These are phyloP conservation scores for Zaprionus kolodkinae DNA, from an alignment of 1,140 invertebrate species.

Conservation along the genomic window DNA sequence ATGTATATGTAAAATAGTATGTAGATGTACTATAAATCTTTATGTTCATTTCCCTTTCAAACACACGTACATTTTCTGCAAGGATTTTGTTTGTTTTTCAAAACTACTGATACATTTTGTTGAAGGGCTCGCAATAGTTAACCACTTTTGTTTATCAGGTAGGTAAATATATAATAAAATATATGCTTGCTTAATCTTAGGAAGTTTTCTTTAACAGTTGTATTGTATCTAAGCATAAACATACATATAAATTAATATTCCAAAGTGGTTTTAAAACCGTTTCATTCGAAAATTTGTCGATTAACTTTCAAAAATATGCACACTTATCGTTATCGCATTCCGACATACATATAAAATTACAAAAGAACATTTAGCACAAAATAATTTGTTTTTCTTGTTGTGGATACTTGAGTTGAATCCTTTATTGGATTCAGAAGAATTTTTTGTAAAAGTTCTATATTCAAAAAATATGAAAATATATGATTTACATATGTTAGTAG, in stretches of 20 bases:
- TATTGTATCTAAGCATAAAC: conserved; percentile 17
- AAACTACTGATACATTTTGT: conserved; percentile 13
- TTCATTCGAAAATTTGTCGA: conserved; percentile 65
- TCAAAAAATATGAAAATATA: conserved; percentile 71
- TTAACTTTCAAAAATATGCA: conserved; percentile 73
- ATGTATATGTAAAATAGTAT: conserved; percentile 12
- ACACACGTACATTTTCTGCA: conserved; percentile 24
- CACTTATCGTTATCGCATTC: conserved; percentile 28
- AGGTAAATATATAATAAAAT: conserved; percentile 64
- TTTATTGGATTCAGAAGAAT: conserved; percentile 38
- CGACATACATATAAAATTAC: conserved; percentile 71
- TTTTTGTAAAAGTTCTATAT: conserved; percentile 75
- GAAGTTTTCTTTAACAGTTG: conserved; percentile 9
- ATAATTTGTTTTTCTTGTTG: conserved; percentile 41
- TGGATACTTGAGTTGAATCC: conserved; percentile 51
- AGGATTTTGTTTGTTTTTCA: not conserved
- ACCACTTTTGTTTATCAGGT: conserved; percentile 42
- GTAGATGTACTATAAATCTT: conserved; percentile 40
- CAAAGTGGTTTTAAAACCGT: conserved; percentile 51
- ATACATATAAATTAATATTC: conserved; percentile 22
- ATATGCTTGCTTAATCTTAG: conserved; percentile 53
- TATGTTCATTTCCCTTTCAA: conserved; percentile 8
- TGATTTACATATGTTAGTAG: conserved; percentile 41
- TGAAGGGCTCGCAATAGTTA: conserved; percentile 9
- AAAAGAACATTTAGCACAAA: conserved; percentile 69